phyloP scores from a whole-genome alignment of 2,888 invertebrate genomes.

The Agonopterix heracliana region DNA sequence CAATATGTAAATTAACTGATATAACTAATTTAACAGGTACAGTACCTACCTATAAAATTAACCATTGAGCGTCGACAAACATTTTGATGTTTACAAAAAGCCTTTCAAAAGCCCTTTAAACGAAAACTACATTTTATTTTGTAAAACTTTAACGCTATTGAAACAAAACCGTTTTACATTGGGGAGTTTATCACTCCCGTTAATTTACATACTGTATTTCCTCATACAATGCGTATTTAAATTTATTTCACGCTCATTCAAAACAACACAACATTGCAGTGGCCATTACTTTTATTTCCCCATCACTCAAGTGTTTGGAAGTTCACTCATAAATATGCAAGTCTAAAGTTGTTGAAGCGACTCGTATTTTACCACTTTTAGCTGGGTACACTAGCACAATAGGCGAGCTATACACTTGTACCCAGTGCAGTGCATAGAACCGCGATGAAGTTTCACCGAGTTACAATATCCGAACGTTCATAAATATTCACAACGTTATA shows the following conservation, averaged over 20 bases:
- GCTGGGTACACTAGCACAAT: constrained; percentile 53
- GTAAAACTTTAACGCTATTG: too few species aligned
- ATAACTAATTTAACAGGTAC: too few species aligned
- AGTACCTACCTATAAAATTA: too few species aligned
- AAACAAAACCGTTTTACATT: too few species aligned
- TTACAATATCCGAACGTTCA: constrained; percentile 61
- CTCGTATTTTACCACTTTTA: constrained; percentile 58
- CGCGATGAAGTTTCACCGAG: constrained; percentile 46
- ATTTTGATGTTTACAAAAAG: too few species aligned
- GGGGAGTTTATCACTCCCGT: too few species aligned
- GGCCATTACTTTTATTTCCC: constrained; percentile 57
- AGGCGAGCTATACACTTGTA: constrained; percentile 25
- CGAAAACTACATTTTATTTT: too few species aligned
- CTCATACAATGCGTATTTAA: constrained; percentile 6
- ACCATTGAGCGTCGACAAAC: too few species aligned
- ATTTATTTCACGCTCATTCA: constrained; percentile 1
- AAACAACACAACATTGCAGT: constrained; percentile 33
- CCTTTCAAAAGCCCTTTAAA: too few species aligned
- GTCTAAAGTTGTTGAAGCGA: constrained; percentile 50
- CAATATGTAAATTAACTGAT: too few species aligned
- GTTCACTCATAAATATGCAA: constrained; percentile 67
- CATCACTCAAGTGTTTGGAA: constrained; percentile 64
- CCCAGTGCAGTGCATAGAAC: constrained; percentile 24
- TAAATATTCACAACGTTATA: constrained; percentile 61
- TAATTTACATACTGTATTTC: neutral